Evolutionary conservation across 2,797 vertebrate species (phyloP).

Genomic region (Myotis planiceps): DNA sequence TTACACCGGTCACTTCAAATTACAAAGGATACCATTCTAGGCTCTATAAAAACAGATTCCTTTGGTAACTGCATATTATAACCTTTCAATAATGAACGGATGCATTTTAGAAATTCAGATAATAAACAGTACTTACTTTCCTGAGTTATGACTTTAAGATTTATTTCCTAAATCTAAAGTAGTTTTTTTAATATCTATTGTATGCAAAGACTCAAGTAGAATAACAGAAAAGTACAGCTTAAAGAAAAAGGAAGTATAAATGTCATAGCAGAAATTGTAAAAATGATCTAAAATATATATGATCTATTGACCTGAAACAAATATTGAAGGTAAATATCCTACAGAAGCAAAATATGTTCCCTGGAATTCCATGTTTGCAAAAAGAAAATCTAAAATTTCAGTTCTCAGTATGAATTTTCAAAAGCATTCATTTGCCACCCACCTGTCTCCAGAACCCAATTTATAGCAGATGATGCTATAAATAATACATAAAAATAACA

Average conservation of each 20-base stretch:
- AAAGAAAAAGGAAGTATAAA: not conserved
- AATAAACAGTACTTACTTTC: constrained; percentile 27
- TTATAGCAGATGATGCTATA: not conserved
- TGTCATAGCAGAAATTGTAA: not conserved
- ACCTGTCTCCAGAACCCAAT: not conserved
- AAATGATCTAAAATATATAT: not conserved
- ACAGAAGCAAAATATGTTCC: not conserved
- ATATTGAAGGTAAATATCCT: not conserved
- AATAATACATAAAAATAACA: not conserved
- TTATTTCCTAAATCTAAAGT: constrained; percentile 7
- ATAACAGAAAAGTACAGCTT: not conserved
- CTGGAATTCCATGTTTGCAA: not conserved
- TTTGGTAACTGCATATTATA: not conserved
- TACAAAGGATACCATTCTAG: not conserved
- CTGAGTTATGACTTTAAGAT: not conserved
- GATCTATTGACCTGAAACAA: not conserved
- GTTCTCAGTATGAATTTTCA: not conserved
- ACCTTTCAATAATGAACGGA: constrained; percentile 18
- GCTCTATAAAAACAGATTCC: not conserved
- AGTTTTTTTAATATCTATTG: not conserved
- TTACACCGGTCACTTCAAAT: not conserved
- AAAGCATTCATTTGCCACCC: not conserved
- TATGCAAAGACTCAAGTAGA: constrained; percentile 35
- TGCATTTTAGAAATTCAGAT: not conserved
- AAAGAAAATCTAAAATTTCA: constrained; percentile 21